These are phyloP conservation scores for Siphamia tubifer DNA, from an alignment of 2,113 vertebrate genomes.

Conservation along the genomic window DNA sequence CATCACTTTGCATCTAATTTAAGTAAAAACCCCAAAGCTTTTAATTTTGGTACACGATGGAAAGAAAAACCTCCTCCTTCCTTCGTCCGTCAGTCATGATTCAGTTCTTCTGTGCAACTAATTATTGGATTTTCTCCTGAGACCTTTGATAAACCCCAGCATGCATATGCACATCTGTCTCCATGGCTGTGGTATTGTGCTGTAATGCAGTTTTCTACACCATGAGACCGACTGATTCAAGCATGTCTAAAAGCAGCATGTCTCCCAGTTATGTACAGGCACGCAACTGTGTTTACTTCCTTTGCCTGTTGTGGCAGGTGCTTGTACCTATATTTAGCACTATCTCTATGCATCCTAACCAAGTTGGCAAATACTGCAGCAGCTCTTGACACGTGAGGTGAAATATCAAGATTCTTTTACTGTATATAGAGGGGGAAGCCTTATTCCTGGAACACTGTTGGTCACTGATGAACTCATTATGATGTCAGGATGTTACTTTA, in stretches of 20 bases:
- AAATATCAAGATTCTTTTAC: constrained; percentile 52
- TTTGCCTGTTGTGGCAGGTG: constrained; percentile 63
- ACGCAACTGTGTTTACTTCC: constrained; percentile 57
- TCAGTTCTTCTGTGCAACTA: background rate
- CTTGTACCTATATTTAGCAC: constrained; percentile 75
- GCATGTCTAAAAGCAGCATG: constrained; percentile 3
- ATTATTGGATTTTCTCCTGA: background rate
- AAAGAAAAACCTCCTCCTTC: no score
- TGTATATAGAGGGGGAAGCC: background rate
- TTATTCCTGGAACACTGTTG: constrained; percentile 2
- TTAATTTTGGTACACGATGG: background rate
- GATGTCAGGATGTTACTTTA: background rate
- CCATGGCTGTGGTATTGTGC: background rate
- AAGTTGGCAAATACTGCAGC: constrained; percentile 69
- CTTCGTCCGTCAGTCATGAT: no score
- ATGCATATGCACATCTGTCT: background rate
- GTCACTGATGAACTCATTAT: constrained; percentile 1
- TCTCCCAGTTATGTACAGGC: constrained; percentile 9
- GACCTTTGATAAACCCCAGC: background rate
- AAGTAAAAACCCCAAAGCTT: background rate
- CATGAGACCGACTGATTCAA: background rate
- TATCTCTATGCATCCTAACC: constrained; percentile 75
- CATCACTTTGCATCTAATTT: background rate
- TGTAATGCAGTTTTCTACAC: background rate
- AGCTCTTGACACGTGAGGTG: constrained; percentile 46